These are phyloP conservation scores for Drosophila monieri DNA, from an alignment of 2,888 invertebrate species.

Conservation along the genomic window DNA sequence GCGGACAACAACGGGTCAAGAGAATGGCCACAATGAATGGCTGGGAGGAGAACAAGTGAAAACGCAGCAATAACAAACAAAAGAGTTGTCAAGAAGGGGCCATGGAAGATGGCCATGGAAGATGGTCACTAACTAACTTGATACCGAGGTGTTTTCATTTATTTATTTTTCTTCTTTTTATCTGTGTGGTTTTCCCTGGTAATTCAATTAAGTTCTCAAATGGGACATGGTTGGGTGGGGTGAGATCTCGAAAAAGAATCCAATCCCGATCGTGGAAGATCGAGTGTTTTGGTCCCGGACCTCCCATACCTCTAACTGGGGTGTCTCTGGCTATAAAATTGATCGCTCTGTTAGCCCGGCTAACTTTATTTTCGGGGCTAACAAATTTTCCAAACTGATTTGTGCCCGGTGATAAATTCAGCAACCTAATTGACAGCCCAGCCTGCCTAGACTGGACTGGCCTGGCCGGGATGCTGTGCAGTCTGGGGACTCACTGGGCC, in stretches of 20 bases:
- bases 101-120: constrained; percentile 39
- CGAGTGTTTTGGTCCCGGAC: constrained; percentile 30
- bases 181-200: constrained; percentile 37
- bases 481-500: constrained; percentile 10
- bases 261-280: not conserved
- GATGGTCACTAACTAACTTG: constrained; percentile 42
- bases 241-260: not conserved
- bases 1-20: constrained; percentile 13
- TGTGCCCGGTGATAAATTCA: constrained; percentile 77
- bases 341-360: constrained; percentile 71
- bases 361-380: constrained; percentile 53
- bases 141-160: constrained; percentile 43
- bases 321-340: constrained; percentile 59
- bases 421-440: constrained; percentile 72
- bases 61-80: constrained; percentile 68
- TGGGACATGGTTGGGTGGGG: not conserved
- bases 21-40: constrained; percentile 16
- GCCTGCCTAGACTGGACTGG: constrained; percentile 5
- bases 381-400: constrained; percentile 79
- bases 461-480: not conserved
- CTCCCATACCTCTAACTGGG: constrained; percentile 42
- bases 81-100: constrained; percentile 59
- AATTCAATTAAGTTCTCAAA: constrained; percentile 78
- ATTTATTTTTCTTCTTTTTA: constrained; percentile 47
- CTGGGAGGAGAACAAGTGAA: constrained; percentile 53